Base-by-base conservation (phyloP, 2,113 vertebrate species). In the Cololabis saira region DNA sequence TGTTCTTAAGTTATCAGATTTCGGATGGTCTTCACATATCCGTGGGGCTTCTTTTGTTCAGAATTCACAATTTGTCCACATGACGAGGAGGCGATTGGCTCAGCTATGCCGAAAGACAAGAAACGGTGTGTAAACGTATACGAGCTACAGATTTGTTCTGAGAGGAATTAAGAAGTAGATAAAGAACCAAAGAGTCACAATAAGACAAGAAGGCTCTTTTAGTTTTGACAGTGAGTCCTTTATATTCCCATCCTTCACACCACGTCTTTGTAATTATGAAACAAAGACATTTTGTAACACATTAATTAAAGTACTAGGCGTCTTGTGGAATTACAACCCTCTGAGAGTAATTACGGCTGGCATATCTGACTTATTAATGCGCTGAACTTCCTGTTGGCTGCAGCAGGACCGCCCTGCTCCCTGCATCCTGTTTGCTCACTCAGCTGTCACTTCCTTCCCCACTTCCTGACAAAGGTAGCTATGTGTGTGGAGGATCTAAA, bases 401-500 rank as follows among this genome's bases (percentile, higher is more conserved):
- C 51, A 43, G 65, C 58, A 52, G 78, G 43, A 45, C 61, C 3
- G 48, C 76, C 71, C 75, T 41, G 11, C 78, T 83, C 73, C 56
- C 74, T 81, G 80, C 85, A 85, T 91, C 90, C 90, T 90, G 90
- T 91, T 91, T 88, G 87, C 81, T 84, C 76, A 64, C 83, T 77
- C 67, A 56, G 62, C 70, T 87, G 76, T 84, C 73, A 83, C 80
- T 87, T 87, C 87, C 89, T 86, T 76, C 86, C 84, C 80, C 33
- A 42, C 22, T 47, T 24, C 51, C 67, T 80, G 74, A 84, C 76
- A 75, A 81, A 81, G 72, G 76, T 72, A 65, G 16, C 53, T 63
- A 60, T 81, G 78, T 80, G 30, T 66, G 58, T 18, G 61, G 27
- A 83, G 18, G 48, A 65, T 67, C 67, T 56, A 72, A 74, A 84